Percentiles rank a stretch among this genome's conserved stretches.
These are phyloP conservation scores for Elaphurus davidianus DNA, from an alignment of 2,113 vertebrate genomes.

Conservation along the genomic window DNA sequence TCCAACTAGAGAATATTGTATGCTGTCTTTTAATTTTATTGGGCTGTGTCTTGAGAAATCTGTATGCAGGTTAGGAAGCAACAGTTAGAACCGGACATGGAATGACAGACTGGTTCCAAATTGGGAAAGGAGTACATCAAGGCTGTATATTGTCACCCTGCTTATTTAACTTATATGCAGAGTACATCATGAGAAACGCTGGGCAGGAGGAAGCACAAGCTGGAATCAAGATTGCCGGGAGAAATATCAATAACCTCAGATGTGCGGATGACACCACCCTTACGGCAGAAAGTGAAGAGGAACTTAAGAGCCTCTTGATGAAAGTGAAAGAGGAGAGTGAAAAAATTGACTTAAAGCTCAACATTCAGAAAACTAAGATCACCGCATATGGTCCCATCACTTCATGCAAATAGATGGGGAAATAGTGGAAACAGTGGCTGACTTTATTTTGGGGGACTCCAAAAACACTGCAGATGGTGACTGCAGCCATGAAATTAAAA, in stretches of 20 bases:
- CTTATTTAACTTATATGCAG: neutral
- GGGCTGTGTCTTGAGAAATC: neutral
- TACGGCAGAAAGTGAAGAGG: neutral
- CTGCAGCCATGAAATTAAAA: too few relatives aligned
- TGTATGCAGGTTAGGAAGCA: neutral
- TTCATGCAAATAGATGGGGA: neutral
- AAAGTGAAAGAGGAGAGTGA: neutral
- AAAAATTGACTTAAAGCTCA: neutral
- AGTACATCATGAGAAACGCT: neutral
- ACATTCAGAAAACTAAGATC: neutral
- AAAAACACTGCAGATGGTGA: too few relatives aligned
- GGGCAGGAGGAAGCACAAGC: neutral
- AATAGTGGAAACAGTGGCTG: neutral
- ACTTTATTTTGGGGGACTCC: too few relatives aligned
- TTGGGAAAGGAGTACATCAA: neutral
- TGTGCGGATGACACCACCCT: neutral
- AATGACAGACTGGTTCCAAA: neutral
- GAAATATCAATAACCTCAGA: neutral
- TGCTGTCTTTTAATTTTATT: neutral
- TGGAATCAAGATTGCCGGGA: neutral
- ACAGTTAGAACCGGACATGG: neutral
- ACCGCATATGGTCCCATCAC: neutral
- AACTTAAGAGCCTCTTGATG: neutral
- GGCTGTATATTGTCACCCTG: neutral
- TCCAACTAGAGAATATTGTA: neutral